Conservation (phyloP, 1,140 invertebrate species). For the Atta colombica region DNA sequence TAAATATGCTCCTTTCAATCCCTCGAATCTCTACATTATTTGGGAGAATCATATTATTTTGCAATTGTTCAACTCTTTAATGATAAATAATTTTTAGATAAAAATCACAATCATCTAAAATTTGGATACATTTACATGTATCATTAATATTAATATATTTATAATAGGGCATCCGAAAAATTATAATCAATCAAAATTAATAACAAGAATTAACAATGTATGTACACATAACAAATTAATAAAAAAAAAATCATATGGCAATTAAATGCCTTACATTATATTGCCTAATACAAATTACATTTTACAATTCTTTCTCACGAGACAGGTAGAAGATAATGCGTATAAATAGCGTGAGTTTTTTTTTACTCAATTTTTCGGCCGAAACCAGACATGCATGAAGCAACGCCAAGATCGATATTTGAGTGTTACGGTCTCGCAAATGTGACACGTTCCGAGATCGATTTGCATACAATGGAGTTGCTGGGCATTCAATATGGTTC, state of each 20-base stretch:
- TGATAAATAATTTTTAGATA: background rate
- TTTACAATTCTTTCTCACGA: background rate
- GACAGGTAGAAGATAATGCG: background rate
- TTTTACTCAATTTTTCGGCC: background rate
- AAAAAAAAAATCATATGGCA: background rate
- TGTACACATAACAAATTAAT: background rate
- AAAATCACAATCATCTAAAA: background rate
- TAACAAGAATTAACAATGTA: background rate
- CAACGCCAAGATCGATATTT: slow-evolving; percentile 49
- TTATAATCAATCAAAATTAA: background rate
- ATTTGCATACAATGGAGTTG: slow-evolving; percentile 55
- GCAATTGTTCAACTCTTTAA: background rate
- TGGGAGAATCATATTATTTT: background rate
- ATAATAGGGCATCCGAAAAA: background rate
- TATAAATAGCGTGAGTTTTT: background rate
- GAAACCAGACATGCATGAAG: background rate
- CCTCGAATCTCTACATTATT: background rate
- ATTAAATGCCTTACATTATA: background rate
- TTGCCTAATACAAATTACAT: slow-evolving; percentile 6
- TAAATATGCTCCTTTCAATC: background rate
- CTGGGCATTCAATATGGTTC: slow-evolving; percentile 48
- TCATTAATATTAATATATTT: background rate
- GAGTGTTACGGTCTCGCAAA: slow-evolving; percentile 40
- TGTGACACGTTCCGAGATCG: slow-evolving; percentile 44
- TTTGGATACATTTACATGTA: background rate